Evolutionary conservation across 2,888 invertebrate species (phyloP).

Genomic region (Salticus scenicus): DNA sequence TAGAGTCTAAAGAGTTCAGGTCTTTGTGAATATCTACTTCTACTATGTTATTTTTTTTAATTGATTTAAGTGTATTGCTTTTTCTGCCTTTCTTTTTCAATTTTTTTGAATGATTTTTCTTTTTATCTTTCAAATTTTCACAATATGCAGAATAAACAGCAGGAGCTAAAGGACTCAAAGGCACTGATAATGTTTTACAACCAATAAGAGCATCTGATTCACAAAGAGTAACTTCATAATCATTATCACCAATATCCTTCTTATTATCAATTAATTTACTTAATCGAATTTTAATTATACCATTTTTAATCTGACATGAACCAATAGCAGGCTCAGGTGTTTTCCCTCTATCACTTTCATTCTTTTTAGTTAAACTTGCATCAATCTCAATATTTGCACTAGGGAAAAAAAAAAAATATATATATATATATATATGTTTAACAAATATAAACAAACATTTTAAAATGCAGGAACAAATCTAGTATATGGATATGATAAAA

Average conservation of each 20-base stretch:
- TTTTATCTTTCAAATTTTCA: conserved; percentile 30
- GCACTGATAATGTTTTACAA: conserved; percentile 66
- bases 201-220: conserved; percentile 42
- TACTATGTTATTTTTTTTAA: not conserved
- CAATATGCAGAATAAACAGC: conserved; percentile 44
- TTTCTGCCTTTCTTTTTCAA: conserved; percentile 20
- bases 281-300: conserved; percentile 60
- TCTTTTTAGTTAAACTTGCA: not conserved
- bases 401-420: no score
- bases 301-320: conserved; percentile 55
- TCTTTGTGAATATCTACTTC: not conserved
- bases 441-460: no score
- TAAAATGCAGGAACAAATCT: no score
- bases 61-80: not conserved
- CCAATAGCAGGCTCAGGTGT: conserved; percentile 35
- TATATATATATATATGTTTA: no score
- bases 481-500: no score
- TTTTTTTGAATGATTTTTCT: conserved; percentile 40
- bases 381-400: no score
- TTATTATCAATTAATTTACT: conserved; percentile 46
- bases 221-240: conserved; percentile 38
- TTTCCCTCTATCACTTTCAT: not conserved
- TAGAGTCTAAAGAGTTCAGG: not conserved
- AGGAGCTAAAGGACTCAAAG: conserved; percentile 56
- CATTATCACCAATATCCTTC: conserved; percentile 26